Evolutionary conservation across 2,113 vertebrate genomes (phyloP).

Genomic region (Gnathochromis pfefferi): DNA sequence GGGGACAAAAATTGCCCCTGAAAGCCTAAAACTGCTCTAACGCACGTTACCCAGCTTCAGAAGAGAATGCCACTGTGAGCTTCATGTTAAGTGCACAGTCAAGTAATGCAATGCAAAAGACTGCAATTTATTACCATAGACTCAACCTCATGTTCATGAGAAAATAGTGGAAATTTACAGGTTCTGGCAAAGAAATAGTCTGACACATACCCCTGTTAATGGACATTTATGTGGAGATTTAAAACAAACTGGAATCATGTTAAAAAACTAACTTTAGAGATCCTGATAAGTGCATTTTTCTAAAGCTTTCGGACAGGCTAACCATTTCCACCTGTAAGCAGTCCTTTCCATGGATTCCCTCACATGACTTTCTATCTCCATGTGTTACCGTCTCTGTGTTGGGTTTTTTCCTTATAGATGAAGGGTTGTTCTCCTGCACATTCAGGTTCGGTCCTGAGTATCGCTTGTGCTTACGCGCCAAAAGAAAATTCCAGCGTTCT

Average conservation of each 20-base stretch:
- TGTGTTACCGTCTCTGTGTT: neutral
- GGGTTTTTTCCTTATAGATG: neutral
- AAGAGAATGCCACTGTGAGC: neutral
- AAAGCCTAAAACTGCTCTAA: neutral
- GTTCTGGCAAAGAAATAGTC: neutral
- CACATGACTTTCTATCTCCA: neutral
- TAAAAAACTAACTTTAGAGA: neutral
- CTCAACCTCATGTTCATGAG: accelerated
- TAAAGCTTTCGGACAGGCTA: neutral
- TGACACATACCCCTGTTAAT: neutral
- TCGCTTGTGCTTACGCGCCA: accelerated
- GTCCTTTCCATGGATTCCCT: neutral
- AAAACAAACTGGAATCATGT: neutral
- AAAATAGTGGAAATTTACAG: neutral
- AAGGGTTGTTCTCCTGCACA: neutral
- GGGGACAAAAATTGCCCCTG: slow-evolving; percentile 4
- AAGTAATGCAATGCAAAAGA: neutral
- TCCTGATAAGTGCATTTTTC: neutral
- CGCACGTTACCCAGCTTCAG: neutral
- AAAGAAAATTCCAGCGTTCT: neutral
- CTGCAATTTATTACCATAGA: neutral
- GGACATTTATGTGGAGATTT: neutral
- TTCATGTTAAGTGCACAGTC: neutral
- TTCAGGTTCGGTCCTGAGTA: neutral
- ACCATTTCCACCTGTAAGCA: neutral